Evolutionary conservation across 1,140 invertebrate genomes (phyloP).

Genomic region (Drosophila orena): DNA sequence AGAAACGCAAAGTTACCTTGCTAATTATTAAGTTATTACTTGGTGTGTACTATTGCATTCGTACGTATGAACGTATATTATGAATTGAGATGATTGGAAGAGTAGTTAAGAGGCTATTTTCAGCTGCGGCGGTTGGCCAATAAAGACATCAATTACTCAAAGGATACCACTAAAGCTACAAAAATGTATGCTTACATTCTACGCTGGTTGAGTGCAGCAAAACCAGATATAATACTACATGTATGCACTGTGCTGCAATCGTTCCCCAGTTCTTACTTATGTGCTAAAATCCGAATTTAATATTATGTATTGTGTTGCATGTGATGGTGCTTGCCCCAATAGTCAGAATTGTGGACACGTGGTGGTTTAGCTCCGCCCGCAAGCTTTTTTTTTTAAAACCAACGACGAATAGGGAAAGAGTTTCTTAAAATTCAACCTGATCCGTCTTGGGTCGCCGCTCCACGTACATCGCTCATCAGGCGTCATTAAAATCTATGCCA

Average conservation of each 20-base stretch:
- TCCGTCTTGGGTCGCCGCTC: neutral
- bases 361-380: too few species aligned
- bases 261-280: slow-evolving; percentile 6
- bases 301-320: neutral
- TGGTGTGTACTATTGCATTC: slow-evolving; percentile 1
- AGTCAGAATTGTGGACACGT: neutral
- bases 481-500: too few species aligned
- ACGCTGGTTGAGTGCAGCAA: slow-evolving; percentile 26
- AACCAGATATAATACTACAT: slow-evolving; percentile 35
- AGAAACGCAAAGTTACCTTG: too few species aligned
- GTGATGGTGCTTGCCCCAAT: neutral
- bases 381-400: too few species aligned
- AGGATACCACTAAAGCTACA: neutral
- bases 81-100: slow-evolving; percentile 11
- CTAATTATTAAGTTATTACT: slow-evolving; percentile 5
- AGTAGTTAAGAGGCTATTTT: slow-evolving; percentile 8
- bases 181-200: slow-evolving; percentile 12
- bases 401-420: too few species aligned
- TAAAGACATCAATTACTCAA: neutral
- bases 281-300: slow-evolving; percentile 17
- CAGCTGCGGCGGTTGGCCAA: slow-evolving; percentile 2
- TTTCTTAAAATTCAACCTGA: too few species aligned
- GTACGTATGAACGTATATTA: neutral
- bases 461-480: neutral
- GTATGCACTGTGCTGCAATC: slow-evolving; percentile 24